Percentiles rank a stretch among this genome's conserved stretches.
phyloP scores from a whole-genome alignment of 2,888 invertebrate genomes.

The Oeneis ivallda region DNA sequence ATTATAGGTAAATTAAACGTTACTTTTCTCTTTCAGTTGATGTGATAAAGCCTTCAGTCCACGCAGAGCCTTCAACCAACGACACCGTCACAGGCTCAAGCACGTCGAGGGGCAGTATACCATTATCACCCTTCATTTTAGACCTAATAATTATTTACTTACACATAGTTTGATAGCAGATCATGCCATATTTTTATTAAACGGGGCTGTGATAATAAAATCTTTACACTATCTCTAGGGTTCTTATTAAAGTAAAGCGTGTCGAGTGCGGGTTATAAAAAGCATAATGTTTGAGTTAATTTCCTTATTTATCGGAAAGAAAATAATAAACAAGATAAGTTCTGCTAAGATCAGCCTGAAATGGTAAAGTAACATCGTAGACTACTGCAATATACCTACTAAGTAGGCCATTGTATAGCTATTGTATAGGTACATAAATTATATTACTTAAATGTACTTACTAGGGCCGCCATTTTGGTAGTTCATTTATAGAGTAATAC shows the following conservation, averaged over 20 bases:
- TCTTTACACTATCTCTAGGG: constrained; percentile 39
- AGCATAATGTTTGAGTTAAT: not conserved
- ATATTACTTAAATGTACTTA: no score
- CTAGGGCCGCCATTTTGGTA: no score
- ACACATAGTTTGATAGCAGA: constrained; percentile 56
- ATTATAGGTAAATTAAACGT: constrained; percentile 1
- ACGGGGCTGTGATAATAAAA: constrained; percentile 76
- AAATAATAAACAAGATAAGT: no score
- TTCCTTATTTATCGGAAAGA: not conserved
- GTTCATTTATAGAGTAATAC: no score
- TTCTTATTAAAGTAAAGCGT: constrained; percentile 13
- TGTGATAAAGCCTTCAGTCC: constrained; percentile 62
- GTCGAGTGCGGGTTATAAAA: not conserved
- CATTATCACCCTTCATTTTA: constrained; percentile 44
- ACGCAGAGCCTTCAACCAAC: constrained; percentile 62
- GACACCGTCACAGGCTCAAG: constrained; percentile 58
- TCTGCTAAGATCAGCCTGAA: no score
- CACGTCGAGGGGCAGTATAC: constrained; percentile 50
- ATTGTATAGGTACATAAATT: no score
- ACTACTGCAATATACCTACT: no score
- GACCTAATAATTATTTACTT: constrained; percentile 50
- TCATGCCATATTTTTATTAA: constrained; percentile 49
- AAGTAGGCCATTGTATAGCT: no score
- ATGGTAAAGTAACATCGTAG: no score
- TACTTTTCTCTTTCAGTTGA: constrained; percentile 62